Conservation (phyloP, 2,888 invertebrate species). For the Polietes domitor region DNA sequence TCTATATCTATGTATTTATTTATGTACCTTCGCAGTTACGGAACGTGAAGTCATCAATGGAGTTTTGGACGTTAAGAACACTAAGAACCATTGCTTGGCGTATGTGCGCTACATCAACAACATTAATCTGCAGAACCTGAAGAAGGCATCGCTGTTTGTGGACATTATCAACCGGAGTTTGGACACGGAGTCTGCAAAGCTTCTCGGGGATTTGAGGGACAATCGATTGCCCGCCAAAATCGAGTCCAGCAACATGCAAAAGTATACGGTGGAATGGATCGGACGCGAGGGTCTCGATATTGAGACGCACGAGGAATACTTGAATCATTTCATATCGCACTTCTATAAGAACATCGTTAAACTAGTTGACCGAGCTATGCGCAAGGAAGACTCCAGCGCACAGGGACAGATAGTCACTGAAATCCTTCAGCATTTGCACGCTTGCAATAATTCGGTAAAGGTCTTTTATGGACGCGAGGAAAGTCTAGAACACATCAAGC, state of each 20-base stretch:
- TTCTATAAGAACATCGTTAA: slow-evolving; percentile 96
- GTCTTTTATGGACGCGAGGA: slow-evolving; percentile 96
- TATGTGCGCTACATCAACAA: slow-evolving; percentile 98
- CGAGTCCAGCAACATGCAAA: slow-evolving; percentile 93
- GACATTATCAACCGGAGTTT: slow-evolving; percentile 96
- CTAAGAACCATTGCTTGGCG: slow-evolving; percentile 96
- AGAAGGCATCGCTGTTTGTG: slow-evolving; percentile 96
- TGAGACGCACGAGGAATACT: slow-evolving; percentile 95
- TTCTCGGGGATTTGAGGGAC: slow-evolving; percentile 94
- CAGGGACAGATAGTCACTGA: slow-evolving; percentile 97
- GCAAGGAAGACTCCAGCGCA: slow-evolving; percentile 96
- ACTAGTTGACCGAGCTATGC: slow-evolving; percentile 95
- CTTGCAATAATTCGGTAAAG: slow-evolving; percentile 95
- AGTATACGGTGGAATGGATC: slow-evolving; percentile 98
- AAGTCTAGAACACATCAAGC: slow-evolving; percentile 89
- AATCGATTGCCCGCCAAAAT: slow-evolving; percentile 94
- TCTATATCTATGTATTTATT: not conserved
- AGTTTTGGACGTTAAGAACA: slow-evolving; percentile 94
- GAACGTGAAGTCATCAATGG: slow-evolving; percentile 99
- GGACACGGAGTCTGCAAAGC: slow-evolving; percentile 95
- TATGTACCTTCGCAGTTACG: slow-evolving; percentile 89
- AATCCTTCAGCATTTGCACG: slow-evolving; percentile 96
- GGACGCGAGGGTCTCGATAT: slow-evolving; percentile 96
- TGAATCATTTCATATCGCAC: slow-evolving; percentile 95
- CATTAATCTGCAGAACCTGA: slow-evolving; percentile 96